phyloP scores from a whole-genome alignment of 2,888 invertebrate genomes.

The Caenorhabditis panamensis region DNA sequence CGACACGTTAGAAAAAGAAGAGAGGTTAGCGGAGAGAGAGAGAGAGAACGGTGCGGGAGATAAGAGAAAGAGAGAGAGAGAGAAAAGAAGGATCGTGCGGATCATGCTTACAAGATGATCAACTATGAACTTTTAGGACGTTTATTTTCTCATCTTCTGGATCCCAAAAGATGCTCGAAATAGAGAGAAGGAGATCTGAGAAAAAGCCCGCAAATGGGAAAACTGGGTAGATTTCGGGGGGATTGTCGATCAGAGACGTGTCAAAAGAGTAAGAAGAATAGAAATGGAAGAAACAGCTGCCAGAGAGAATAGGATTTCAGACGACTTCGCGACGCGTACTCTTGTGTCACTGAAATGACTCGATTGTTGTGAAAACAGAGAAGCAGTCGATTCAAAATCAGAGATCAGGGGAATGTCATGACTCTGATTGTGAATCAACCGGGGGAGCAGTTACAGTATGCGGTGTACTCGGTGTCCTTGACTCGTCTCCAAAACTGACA shows the following conservation, averaged over 20 bases:
- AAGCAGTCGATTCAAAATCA: not conserved
- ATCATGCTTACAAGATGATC: conserved; percentile 22
- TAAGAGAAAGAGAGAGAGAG: conserved; percentile 21
- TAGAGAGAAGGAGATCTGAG: conserved; percentile 14
- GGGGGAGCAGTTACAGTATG: conserved; percentile 71
- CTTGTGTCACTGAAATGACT: conserved; percentile 59
- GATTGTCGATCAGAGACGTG: conserved; percentile 4
- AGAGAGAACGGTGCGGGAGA: conserved; percentile 18
- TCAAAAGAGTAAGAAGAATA: conserved; percentile 12
- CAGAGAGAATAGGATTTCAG: not conserved
- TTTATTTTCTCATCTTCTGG: conserved; percentile 14
- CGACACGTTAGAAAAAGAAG: conserved; percentile 56
- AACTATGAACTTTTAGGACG: not conserved
- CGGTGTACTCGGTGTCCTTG: conserved; percentile 78
- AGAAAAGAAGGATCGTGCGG: conserved; percentile 9
- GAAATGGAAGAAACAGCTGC: conserved; percentile 19
- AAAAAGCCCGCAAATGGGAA: conserved; percentile 25
- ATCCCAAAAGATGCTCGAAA: no score
- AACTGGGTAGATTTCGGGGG: conserved; percentile 27
- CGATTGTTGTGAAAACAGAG: not conserved
- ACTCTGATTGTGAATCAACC: no score
- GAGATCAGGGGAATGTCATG: no score
- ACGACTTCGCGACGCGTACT: conserved; percentile 37
- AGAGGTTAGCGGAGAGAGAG: conserved; percentile 20
- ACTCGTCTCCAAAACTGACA: conserved; percentile 77